Conservation (phyloP, 1,140 invertebrate genomes). For the Lasioglossum albipes region DNA sequence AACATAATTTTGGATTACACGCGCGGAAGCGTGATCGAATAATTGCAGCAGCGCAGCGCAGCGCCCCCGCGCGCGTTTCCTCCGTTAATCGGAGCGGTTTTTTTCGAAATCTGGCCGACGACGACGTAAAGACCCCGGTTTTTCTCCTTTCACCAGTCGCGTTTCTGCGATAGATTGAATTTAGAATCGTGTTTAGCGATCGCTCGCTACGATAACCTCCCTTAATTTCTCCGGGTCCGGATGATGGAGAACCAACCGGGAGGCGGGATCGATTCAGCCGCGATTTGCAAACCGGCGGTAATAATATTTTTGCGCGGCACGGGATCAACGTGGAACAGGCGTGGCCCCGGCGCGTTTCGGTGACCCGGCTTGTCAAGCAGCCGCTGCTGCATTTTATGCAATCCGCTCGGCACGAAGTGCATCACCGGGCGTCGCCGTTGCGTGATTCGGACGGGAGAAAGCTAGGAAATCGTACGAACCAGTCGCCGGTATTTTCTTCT, state of each 20-base stretch:
- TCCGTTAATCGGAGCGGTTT: background rate
- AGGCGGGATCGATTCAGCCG: background rate
- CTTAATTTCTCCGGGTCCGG: slow-evolving; percentile 17
- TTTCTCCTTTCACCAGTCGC: slow-evolving; percentile 21
- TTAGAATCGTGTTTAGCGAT: background rate
- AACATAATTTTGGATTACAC: no score
- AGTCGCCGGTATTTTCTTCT: background rate
- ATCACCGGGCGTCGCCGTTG: slow-evolving; percentile 41
- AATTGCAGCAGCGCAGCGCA: no score
- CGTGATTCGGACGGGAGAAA: slow-evolving; percentile 55
- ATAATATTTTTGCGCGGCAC: background rate
- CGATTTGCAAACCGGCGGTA: background rate
- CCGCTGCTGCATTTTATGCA: slow-evolving; percentile 47
- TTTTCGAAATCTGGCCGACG: background rate
- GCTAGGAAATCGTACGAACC: slow-evolving; percentile 54
- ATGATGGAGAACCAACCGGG: background rate
- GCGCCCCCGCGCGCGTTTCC: background rate
- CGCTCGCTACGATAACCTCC: slow-evolving; percentile 15
- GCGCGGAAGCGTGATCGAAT: no score
- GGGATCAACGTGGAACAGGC: slow-evolving; percentile 4
- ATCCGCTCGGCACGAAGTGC: slow-evolving; percentile 36
- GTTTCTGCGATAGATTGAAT: slow-evolving; percentile 8
- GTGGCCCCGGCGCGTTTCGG: background rate
- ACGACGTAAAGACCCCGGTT: background rate
- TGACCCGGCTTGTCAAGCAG: slow-evolving; percentile 16